Percentiles rank a stretch among this genome's conserved stretches.
Evolutionary conservation across 2,113 vertebrate species (phyloP).

Genomic region (Anarrhichthys ocellatus): DNA sequence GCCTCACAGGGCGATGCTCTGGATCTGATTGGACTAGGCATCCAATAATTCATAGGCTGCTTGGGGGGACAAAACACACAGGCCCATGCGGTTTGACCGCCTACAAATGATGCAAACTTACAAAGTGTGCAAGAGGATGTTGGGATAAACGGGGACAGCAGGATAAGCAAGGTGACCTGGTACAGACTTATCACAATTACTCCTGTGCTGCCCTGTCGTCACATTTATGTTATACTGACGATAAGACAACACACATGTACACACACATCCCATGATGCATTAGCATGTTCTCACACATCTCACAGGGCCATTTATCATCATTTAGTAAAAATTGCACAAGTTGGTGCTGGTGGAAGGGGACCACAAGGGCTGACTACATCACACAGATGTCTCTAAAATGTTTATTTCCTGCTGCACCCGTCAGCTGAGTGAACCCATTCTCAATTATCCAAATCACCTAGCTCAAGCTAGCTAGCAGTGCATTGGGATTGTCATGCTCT

Average conservation of each 20-base stretch:
- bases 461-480: conserved; percentile 12
- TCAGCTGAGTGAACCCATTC: background rate
- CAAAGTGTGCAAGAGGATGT: conserved; percentile 8
- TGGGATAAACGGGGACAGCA: background rate
- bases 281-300: conserved; percentile 3
- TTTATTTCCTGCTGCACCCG: background rate
- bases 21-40: conserved; percentile 58
- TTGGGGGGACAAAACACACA: conserved; percentile 63
- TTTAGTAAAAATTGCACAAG: background rate
- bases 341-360: background rate
- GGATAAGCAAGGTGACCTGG: background rate
- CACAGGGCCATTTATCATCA: background rate
- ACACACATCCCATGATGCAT: background rate
- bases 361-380: background rate
- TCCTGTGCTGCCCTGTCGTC: background rate
- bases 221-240: background rate
- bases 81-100: conserved; percentile 42
- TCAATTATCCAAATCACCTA: background rate
- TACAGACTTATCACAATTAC: background rate
- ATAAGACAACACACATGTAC: background rate
- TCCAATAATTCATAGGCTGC: conserved; percentile 61
- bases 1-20: conserved; percentile 45
- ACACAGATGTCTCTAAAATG: conserved; percentile 27
- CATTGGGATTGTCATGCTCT: background rate
- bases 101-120: conserved; percentile 30